Evolutionary conservation across 1,140 invertebrate species (phyloP), one percentile per base, ranked within the genome.

Genomic region (Dendrolimus kikuchii): DNA sequence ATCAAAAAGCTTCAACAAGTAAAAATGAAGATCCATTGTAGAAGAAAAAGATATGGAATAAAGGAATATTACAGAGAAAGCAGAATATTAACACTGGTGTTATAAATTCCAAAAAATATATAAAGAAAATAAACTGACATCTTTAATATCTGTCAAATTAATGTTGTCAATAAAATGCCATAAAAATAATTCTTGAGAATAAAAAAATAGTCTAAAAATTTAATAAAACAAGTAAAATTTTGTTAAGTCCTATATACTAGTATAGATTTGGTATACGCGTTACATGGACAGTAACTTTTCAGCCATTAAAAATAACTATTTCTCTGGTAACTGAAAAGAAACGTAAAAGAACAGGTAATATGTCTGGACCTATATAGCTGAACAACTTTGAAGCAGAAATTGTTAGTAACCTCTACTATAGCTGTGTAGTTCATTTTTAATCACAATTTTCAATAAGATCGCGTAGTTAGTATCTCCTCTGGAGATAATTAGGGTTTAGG

Each of bases 1-100:
- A 81, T 60, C 62, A 81, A 52, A 56, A 59, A 55, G 40, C 38
- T 5, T 8, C 47, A 47, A 53, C 57, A 49, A 10, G 59, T 36
- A 47, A 49, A 46, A 60, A 55, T 49, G 49, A 61, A 57, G 45
- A 60, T 41, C 45, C 46, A 38, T 47, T 9, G 51, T 42, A 40
- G 37, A 39, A 7, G 50, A 60, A 10, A 52, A 38, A 41, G 38
- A 53, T n/a, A n/a, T 49, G 40, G 64, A 51, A 53, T 51, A 52
- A 50, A 55, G 48, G 23, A 45, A 9, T 45, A 9, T 6, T 5
- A 45, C 8, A 45, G 2, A 9, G 6, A 5, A 9, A 4, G n/a
- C 43, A 45, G 23, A 45, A 45, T 45, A 10, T 45, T 8, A 9
- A 9, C 43, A 45, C n/a, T 45, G n/a, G n/a, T 45, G 6, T 4